A percentile compares a stretch with the other conserved stretches of the same genome.
Evolutionary conservation across 2,797 vertebrate genomes (phyloP).

Genomic region (Okamejei kenojei): DNA sequence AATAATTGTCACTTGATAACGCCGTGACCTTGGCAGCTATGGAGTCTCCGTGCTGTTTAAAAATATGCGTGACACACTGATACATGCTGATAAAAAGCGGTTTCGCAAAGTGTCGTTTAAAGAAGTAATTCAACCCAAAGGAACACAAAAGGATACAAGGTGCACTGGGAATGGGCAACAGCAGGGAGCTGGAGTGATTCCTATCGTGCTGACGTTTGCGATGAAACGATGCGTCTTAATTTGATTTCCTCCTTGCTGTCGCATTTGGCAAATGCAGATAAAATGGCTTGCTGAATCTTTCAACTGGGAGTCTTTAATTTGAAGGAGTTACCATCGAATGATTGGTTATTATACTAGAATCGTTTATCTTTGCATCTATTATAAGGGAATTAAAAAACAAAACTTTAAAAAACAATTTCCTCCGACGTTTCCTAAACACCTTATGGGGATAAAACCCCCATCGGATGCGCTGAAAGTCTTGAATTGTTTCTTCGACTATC

Average conservation of each 20-base stretch:
- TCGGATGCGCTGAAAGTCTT: neutral
- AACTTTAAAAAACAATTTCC: neutral
- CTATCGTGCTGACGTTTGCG: neutral
- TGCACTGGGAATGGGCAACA: neutral
- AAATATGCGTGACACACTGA: too few species aligned
- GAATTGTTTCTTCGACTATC: neutral
- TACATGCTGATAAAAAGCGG: neutral
- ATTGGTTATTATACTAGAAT: neutral
- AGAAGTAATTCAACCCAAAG: too few species aligned
- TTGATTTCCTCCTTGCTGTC: neutral
- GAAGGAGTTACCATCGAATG: neutral
- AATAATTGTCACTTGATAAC: neutral
- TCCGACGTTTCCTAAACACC: neutral
- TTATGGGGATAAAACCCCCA: neutral
- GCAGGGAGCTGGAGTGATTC: neutral
- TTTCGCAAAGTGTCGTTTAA: neutral
- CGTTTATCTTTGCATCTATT: neutral
- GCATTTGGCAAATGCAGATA: neutral
- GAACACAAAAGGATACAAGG: neutral
- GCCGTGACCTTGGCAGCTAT: neutral
- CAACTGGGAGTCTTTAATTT: neutral
- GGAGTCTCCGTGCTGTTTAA: neutral
- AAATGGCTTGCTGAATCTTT: neutral
- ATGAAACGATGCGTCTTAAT: constrained; percentile 11
- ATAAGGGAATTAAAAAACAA: neutral